Evolutionary conservation across 1,140 invertebrate genomes (phyloP).

Genomic region (Augochlora pura): DNA sequence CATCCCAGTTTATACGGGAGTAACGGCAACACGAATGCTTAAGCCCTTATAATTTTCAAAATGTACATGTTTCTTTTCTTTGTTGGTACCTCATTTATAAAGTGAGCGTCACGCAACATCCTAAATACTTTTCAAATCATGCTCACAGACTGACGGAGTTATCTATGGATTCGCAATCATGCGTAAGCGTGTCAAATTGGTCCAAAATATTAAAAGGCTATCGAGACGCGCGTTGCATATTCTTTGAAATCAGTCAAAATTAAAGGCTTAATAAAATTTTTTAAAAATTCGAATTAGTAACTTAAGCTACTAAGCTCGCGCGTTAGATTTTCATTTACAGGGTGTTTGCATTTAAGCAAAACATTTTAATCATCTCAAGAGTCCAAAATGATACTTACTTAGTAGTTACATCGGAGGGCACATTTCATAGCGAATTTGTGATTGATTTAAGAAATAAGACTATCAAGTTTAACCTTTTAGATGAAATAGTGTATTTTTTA

Average conservation of each 20-base stretch:
- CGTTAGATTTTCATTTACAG: background rate
- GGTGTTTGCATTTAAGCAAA: no score
- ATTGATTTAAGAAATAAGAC: no score
- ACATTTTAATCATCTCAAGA: no score
- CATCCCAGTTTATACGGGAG: constrained; percentile 80
- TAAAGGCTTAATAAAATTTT: constrained; percentile 40
- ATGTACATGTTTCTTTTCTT: constrained; percentile 44
- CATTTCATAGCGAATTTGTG: no score
- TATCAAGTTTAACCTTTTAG: no score
- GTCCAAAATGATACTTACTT: no score
- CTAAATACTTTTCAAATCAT: constrained; percentile 50
- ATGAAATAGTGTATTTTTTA: no score
- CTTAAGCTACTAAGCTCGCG: constrained; percentile 11
- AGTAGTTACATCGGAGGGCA: no score
- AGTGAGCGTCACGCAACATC: constrained; percentile 37
- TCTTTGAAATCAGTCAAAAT: constrained; percentile 38
- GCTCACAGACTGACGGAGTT: constrained; percentile 49
- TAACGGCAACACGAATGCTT: constrained; percentile 76
- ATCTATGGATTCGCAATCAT: constrained; percentile 30
- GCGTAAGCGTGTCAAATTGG: constrained; percentile 43
- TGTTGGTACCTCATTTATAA: constrained; percentile 49
- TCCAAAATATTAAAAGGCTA: constrained; percentile 32
- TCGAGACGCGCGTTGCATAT: constrained; percentile 37
- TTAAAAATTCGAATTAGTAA: constrained; percentile 12
- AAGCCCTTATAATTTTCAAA: constrained; percentile 50